Percentiles rank a stretch among this genome's conserved stretches.
phyloP scores from a whole-genome alignment of 2,888 invertebrate species.

The Sipha maydis region DNA sequence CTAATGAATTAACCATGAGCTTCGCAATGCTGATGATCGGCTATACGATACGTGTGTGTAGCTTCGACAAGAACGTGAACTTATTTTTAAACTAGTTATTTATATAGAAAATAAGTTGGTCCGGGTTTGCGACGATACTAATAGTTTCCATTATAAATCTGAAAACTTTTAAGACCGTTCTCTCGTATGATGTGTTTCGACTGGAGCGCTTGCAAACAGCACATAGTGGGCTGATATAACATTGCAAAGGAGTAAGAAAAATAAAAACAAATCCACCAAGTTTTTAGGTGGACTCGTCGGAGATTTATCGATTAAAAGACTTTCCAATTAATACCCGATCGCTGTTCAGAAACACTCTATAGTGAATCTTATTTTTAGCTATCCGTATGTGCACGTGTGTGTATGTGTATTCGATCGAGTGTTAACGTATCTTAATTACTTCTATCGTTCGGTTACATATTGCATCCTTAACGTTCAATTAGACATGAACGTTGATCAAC shows the following conservation, averaged over 20 bases:
- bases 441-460: not conserved
- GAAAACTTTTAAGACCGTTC: conserved; percentile 31
- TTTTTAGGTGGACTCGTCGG: not conserved
- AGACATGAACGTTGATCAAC: not conserved
- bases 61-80: not conserved
- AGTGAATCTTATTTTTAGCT: too few relatives aligned
- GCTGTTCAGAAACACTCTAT: too few relatives aligned
- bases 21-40: not conserved
- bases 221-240: conserved; percentile 4
- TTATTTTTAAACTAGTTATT: conserved; percentile 30
- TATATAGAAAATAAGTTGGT: conserved; percentile 21
- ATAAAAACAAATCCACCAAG: not conserved
- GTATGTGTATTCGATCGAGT: not conserved
- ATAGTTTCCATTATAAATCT: conserved; percentile 31
- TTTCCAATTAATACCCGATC: not conserved
- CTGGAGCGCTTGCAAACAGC: not conserved
- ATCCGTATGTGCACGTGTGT: too few relatives aligned
- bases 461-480: not conserved
- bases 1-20: conserved; percentile 25
- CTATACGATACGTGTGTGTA: not conserved
- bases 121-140: conserved; percentile 6
- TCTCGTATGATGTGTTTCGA: not conserved
- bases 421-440: not conserved
- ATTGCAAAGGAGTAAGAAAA: not conserved
- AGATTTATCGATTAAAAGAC: conserved; percentile 23